Percentiles rank a stretch among this genome's conserved stretches.
phyloP scores from a whole-genome alignment of 2,797 vertebrate species.

The Hoplostethus mediterraneus region DNA sequence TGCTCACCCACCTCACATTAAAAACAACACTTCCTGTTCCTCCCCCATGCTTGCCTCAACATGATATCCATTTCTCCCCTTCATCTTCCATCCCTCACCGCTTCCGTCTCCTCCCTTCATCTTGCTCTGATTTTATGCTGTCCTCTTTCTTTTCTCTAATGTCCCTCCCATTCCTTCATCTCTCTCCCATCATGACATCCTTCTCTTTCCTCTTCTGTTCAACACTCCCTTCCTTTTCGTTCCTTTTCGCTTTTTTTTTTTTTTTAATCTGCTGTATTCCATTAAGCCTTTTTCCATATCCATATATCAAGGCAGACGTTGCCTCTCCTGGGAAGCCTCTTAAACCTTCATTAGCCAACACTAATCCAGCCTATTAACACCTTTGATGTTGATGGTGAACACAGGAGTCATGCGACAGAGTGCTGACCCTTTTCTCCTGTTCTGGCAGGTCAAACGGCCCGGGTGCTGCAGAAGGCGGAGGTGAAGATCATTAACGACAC shows the following conservation, averaged over 20 bases:
- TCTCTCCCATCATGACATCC: slow-evolving; percentile 59
- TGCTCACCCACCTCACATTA: slow-evolving; percentile 49
- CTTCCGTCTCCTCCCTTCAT: slow-evolving; percentile 52
- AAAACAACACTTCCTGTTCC: slow-evolving; percentile 51
- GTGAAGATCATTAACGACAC: slow-evolving; percentile 89
- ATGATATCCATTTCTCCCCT: slow-evolving; percentile 57
- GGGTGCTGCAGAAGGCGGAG: slow-evolving; percentile 82
- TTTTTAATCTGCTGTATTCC: slow-evolving; percentile 75
- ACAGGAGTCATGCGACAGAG: slow-evolving; percentile 44
- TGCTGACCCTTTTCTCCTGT: slow-evolving; percentile 55
- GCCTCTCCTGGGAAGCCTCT: slow-evolving; percentile 64
- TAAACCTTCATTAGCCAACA: slow-evolving; percentile 76
- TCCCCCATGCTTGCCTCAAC: slow-evolving; percentile 51
- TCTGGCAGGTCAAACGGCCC: slow-evolving; percentile 67
- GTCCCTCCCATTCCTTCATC: slow-evolving; percentile 62
- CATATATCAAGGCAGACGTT: slow-evolving; percentile 69
- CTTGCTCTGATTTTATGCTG: slow-evolving; percentile 50
- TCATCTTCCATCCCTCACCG: slow-evolving; percentile 43
- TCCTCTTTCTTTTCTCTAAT: slow-evolving; percentile 63
- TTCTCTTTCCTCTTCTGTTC: slow-evolving; percentile 46
- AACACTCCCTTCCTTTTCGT: slow-evolving; percentile 58
- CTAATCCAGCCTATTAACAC: slow-evolving; percentile 73
- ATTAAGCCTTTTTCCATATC: slow-evolving; percentile 68
- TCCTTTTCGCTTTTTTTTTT: slow-evolving; percentile 62
- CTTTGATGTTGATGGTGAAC: slow-evolving; percentile 64